These are phyloP conservation scores for Siniperca scherzeri DNA, from an alignment of 2,797 vertebrate genomes.

Conservation along the genomic window DNA sequence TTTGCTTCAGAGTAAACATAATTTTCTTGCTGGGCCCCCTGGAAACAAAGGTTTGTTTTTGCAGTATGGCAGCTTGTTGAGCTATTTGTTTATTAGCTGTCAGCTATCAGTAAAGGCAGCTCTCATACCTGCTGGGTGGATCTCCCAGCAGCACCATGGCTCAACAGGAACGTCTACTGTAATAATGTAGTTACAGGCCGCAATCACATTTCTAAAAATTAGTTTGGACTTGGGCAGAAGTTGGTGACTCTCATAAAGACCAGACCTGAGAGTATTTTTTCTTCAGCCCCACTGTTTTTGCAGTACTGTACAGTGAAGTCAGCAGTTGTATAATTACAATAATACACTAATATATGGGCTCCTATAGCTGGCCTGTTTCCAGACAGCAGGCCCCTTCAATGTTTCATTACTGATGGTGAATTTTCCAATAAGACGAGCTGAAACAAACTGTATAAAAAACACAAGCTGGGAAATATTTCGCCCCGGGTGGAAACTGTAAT, in stretches of 20 bases:
- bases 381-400: not conserved
- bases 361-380: conserved; percentile 34
- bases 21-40: no score
- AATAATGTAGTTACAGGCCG: not conserved
- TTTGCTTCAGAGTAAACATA: not conserved
- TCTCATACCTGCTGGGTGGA: not conserved
- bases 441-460: conserved; percentile 6
- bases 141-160: not conserved
- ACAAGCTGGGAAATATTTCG: conserved; percentile 41
- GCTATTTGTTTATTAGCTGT: conserved; percentile 12
- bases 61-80: not conserved
- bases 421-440: conserved; percentile 27
- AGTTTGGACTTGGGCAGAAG: not conserved
- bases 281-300: not conserved
- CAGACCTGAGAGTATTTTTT: not conserved
- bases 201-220: conserved; percentile 7
- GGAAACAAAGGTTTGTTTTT: not conserved
- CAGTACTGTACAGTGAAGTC: not conserved
- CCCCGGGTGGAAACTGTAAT: conserved; percentile 48
- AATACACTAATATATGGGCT: conserved; percentile 46
- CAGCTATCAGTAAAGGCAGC: not conserved
- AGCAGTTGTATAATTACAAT: conserved; percentile 49
- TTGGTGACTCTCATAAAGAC: not conserved
- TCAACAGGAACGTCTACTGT: not conserved
- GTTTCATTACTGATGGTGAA: conserved; percentile 16